Base-by-base conservation (phyloP, 2,113 vertebrate species). In the Cricetomys ansorgei region DNA sequence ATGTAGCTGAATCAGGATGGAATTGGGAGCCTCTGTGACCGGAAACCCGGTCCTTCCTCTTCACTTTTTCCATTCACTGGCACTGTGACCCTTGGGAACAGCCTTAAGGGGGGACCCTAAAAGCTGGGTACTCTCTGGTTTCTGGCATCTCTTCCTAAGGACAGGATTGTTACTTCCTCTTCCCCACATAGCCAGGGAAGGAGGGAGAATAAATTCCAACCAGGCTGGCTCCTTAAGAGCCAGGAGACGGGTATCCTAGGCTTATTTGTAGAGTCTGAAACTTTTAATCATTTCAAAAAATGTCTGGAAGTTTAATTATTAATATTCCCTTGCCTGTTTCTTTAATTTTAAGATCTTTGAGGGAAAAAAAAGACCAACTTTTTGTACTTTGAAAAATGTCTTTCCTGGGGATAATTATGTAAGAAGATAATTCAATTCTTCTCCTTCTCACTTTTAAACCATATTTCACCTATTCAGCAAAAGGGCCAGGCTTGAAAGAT, bases 391-490 rank as follows among this genome's bases (percentile, higher is more conserved):
- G 40, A 67, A 92, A 65, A 37, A 64, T 76, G 25, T 5, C 31
- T 92, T 85, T 11, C 45, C 85, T 89, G 8, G 4, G 11, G 64
- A 15, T 67, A 86, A 85, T 40, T 45, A 10, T 90, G 55, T 72
- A 84, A 64, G 3, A 65, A 87, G 11, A 64, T 55, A 77, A 57
- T 10, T 0, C 23, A 65, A 65, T 91, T 77, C 12, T 76, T 88
- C 70, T 72, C 37, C 94, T 37, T 34, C 85, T 79, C 69, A 73
- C 34, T 86, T 75, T 92, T 95, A 59, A 79, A 89, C 29, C 29
- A 29, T 40, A 5, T 84, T 59, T 81, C 31, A 72, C 70, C 48
- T 85, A 29, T 45, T 92, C 13, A 37, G 45, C 19, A 77, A 92
- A 88, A 62, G 43, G 19, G 21, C 3, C 50, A 31, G 10, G 34